phyloP scores from a whole-genome alignment of 1,140 invertebrate species.

The Whitmania pigra region DNA sequence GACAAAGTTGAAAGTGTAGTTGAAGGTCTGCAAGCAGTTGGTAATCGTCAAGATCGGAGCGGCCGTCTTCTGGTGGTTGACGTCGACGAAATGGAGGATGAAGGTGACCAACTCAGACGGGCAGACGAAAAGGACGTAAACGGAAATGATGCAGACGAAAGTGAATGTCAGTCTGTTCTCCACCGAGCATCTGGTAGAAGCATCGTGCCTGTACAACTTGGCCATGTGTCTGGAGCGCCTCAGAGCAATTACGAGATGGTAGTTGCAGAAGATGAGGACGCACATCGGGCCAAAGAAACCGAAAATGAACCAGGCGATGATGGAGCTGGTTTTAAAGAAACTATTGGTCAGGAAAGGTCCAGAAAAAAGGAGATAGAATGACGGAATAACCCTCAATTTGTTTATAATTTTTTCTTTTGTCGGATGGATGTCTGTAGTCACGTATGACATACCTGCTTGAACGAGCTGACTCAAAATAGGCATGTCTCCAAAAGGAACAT shows the following conservation, averaged over 20 bases:
- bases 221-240: conserved; percentile 17
- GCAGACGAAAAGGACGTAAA: conserved; percentile 21
- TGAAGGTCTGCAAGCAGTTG: conserved; percentile 21
- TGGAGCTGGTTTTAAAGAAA: conserved; percentile 12
- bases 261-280: conserved; percentile 23
- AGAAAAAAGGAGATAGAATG: conserved; percentile 15
- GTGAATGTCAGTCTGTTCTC: conserved; percentile 20
- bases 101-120: conserved; percentile 23
- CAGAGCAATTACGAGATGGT: conserved; percentile 20
- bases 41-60: neutral
- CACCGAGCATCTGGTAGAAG: neutral
- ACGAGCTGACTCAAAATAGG: neutral
- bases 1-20: conserved; percentile 18
- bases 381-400: too few species aligned
- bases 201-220: conserved; percentile 12
- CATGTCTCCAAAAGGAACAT: neutral
- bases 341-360: conserved; percentile 13
- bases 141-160: conserved; percentile 18
- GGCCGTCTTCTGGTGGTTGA: conserved; percentile 6
- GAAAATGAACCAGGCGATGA: conserved; percentile 15
- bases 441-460: neutral
- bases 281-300: conserved; percentile 21
- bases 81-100: conserved; percentile 12
- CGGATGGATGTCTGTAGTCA: neutral
- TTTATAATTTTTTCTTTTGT: too few species aligned